Evolutionary conservation across 1,140 invertebrate species (phyloP).

Genomic region (Battus philenor): DNA sequence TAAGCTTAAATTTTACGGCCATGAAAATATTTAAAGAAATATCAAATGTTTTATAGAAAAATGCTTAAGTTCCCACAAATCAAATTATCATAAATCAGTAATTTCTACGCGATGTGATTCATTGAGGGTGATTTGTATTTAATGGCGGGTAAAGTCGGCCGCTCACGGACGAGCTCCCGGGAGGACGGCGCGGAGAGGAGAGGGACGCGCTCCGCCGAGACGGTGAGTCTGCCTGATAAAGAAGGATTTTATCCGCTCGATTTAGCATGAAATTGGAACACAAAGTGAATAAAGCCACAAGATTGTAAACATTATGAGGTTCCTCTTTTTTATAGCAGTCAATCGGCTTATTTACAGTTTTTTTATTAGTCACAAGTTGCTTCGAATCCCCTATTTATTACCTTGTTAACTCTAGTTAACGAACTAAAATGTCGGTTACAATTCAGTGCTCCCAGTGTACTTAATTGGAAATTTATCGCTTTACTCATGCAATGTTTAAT

Average conservation of each 20-base stretch:
- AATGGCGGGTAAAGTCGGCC: conserved; percentile 36
- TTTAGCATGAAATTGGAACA: conserved; percentile 76
- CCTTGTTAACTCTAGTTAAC: conserved; percentile 72
- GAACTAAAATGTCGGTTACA: conserved; percentile 48
- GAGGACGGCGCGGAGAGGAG: conserved; percentile 16
- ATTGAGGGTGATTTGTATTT: conserved; percentile 59
- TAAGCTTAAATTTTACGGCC: too few relatives aligned
- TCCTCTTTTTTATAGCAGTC: conserved; percentile 68
- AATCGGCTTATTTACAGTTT: conserved; percentile 69
- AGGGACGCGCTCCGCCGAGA: conserved; percentile 41
- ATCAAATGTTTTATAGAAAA: conserved; percentile 3
- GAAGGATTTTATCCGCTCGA: conserved; percentile 71
- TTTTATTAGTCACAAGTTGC: conserved; percentile 61
- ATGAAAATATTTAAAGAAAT: too few relatives aligned
- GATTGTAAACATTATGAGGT: conserved; percentile 74
- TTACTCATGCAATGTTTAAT: conserved; percentile 43
- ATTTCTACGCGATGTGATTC: conserved; percentile 47
- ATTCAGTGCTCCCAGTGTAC: conserved; percentile 32
- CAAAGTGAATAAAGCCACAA: conserved; percentile 75
- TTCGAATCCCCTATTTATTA: conserved; percentile 59
- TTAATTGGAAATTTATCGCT: conserved; percentile 63
- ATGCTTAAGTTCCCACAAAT: conserved; percentile 32
- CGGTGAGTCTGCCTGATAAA: conserved; percentile 70
- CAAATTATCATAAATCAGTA: conserved; percentile 45
- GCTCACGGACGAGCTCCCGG: conserved; percentile 27